Base-by-base conservation (phyloP, 1,140 invertebrate species). In the Ganaspis sp. region DNA sequence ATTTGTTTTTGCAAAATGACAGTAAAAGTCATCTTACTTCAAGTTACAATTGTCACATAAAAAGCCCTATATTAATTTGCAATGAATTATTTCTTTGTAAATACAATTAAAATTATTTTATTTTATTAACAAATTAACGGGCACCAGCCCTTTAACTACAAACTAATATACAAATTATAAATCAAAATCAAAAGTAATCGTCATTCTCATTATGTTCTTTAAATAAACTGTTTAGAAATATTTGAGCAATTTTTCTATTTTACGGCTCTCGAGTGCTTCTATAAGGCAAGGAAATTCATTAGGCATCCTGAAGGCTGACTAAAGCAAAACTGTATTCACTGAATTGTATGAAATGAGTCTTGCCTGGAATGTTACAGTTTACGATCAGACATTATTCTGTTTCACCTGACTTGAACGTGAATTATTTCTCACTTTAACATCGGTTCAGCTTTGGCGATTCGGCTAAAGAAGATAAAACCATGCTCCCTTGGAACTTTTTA, bases 341-440 rank as follows among this genome's bases (percentile, higher is more conserved):
- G 17, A 58, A 21, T 58, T 23, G 40, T 42, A 42, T 34, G 45
- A 49, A 49, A 49, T 49, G 45, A 49, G 45, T 49, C 45, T 49
- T 49, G 12, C 45, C 45, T 49, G 45, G 45, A 15, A 49, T 49
- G 45, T 49, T 49, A 21, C 21, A 9, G 17, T 58, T 58, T 58
- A 58, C 53, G 53, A 58, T 58, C 53, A 58, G 53, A 49, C 45
- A 49, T 49, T 49, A 49, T 49, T 49, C 45, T 49, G 45, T 49
- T 49, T 49, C 45, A 49, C 45, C 45, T 49, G 45, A 49, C 45
- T 15, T 49, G 45, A 49, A 49, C 45, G 45, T 49, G 45, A 49
- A 49, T 49, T 49, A 49, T 49, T 49, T 49, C 45, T n/a, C 45
- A 49, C 45, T 49, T 49, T 49, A 49, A 49, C 45, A 49, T 49